phyloP scores from a whole-genome alignment of 2,797 vertebrate genomes.

The Forpus xanthops region DNA sequence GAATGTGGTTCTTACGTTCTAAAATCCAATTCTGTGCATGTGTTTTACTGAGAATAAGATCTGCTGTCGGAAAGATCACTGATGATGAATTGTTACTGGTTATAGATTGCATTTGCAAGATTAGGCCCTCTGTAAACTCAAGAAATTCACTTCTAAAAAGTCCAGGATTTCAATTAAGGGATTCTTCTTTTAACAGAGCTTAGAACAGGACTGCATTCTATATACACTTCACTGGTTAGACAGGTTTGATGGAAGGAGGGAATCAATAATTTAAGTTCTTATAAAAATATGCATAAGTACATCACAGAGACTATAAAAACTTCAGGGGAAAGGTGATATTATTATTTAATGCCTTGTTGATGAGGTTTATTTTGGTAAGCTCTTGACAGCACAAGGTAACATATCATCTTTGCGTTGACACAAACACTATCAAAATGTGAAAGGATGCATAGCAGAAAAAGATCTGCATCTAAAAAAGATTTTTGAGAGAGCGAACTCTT shows the following conservation, averaged over 20 bases:
- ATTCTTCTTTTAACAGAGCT: conserved; percentile 13
- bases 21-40: background rate
- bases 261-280: conserved; percentile 67
- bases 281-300: conserved; percentile 66
- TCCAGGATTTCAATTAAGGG: background rate
- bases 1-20: background rate
- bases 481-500: conserved; percentile 10
- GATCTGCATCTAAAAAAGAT: conserved; percentile 32
- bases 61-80: background rate
- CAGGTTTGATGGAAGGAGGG: conserved; percentile 53
- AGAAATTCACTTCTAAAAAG: background rate
- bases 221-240: conserved; percentile 42
- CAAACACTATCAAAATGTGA: conserved; percentile 57
- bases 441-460: conserved; percentile 31
- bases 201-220: background rate
- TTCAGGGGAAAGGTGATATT: conserved; percentile 63
- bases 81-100: background rate
- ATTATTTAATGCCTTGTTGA: conserved; percentile 67
- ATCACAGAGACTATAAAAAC: conserved; percentile 66
- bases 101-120: background rate
- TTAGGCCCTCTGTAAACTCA: background rate
- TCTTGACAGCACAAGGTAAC: conserved; percentile 62
- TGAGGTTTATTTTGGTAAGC: conserved; percentile 68
- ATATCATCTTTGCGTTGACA: conserved; percentile 51
- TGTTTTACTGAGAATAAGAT: background rate